phyloP scores from a whole-genome alignment of 2,888 invertebrate species.

The Coenonympha arcania region DNA sequence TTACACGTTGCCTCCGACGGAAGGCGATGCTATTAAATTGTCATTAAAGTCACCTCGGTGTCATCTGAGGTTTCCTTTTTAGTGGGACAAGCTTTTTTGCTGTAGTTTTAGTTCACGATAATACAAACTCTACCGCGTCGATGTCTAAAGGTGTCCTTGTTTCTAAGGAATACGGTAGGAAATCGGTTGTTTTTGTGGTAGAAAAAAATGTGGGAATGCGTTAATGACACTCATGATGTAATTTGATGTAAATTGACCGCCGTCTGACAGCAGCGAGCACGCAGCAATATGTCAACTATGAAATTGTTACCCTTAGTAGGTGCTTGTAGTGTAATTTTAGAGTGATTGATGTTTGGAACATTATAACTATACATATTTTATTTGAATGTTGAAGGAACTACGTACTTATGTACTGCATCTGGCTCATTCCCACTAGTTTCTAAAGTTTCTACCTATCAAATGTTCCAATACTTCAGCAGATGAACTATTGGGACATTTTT shows the following conservation, averaged over 20 bases:
- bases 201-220: constrained; percentile 46
- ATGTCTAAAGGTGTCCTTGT: constrained; percentile 38
- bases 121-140: constrained; percentile 27
- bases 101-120: constrained; percentile 62
- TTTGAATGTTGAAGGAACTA: too few species aligned
- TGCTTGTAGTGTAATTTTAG: constrained; percentile 43
- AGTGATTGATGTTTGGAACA: constrained; percentile 56
- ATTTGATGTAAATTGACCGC: constrained; percentile 70
- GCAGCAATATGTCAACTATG: constrained; percentile 72
- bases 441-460: neutral
- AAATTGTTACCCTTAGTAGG: constrained; percentile 61
- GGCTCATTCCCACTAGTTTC: too few species aligned
- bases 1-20: constrained; percentile 62
- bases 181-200: constrained; percentile 28
- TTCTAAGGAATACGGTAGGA: constrained; percentile 32
- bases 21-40: constrained; percentile 71
- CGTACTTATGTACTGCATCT: too few species aligned
- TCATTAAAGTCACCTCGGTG: constrained; percentile 70
- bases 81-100: constrained; percentile 65
- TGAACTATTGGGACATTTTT: too few species aligned
- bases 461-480: neutral
- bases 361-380: neutral
- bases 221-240: constrained; percentile 69
- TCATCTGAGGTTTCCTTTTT: constrained; percentile 66
- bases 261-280: constrained; percentile 53